phyloP scores from a whole-genome alignment of 2,888 invertebrate genomes.

The Cyrtodaria siliqua region DNA sequence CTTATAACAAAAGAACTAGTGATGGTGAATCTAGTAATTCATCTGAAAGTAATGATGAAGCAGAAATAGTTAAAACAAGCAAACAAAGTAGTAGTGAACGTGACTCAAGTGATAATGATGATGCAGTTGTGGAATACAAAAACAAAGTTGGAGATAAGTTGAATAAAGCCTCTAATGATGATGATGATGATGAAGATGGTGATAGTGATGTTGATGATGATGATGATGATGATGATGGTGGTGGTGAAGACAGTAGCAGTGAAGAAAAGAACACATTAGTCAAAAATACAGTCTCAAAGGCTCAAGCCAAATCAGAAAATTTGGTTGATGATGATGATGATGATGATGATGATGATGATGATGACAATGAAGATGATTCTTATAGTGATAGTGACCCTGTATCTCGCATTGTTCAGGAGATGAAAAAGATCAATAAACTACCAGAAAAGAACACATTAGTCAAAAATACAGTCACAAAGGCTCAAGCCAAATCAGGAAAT shows the following conservation, averaged over 20 bases:
- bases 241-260: not conserved
- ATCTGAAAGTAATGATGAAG: too few species aligned
- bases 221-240: not conserved
- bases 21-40: too few species aligned
- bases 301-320: too few species aligned
- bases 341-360: constrained; percentile 2
- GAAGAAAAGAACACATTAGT: not conserved
- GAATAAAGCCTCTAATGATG: not conserved
- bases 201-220: not conserved
- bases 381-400: constrained; percentile 37
- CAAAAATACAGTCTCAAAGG: too few species aligned
- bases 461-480: too few species aligned
- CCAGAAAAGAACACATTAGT: not conserved
- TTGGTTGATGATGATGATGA: not conserved
- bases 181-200: not conserved
- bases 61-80: too few species aligned
- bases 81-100: too few species aligned
- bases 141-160: too few species aligned
- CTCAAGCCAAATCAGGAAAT: too few species aligned
- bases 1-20: too few species aligned
- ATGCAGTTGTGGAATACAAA: too few species aligned
- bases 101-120: too few species aligned
- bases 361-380: not conserved
- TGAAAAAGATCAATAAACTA: constrained; percentile 16
- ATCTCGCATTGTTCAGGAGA: constrained; percentile 22